phyloP scores from a whole-genome alignment of 2,888 invertebrate species.

The Gisinianus flammeolus region DNA sequence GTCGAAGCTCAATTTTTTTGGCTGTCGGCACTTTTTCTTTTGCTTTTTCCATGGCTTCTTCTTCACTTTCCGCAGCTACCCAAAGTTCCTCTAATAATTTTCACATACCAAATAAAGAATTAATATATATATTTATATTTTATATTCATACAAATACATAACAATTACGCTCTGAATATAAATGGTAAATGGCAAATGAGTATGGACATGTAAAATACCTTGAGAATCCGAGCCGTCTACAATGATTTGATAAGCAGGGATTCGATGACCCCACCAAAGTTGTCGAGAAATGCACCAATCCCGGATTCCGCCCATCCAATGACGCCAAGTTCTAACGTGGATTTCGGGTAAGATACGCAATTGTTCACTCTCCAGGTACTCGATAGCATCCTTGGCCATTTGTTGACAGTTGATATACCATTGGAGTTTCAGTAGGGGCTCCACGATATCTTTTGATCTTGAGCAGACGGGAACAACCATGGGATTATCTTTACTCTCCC shows the following conservation, averaged over 20 bases:
- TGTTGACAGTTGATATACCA: slow-evolving; percentile 93
- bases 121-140: not conserved
- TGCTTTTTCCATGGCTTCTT: slow-evolving; percentile 82
- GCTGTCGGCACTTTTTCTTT: slow-evolving; percentile 68
- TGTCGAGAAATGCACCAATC: slow-evolving; percentile 99
- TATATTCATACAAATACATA: not conserved
- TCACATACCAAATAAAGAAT: not conserved
- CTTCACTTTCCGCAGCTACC: slow-evolving; percentile 63
- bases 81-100: slow-evolving; percentile 45
- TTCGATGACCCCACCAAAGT: slow-evolving; percentile 99
- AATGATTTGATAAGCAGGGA: slow-evolving; percentile 87
- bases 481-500: slow-evolving; percentile 83
- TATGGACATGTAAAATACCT: slow-evolving; percentile 11
- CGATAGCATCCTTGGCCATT: slow-evolving; percentile 86
- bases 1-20: slow-evolving; percentile 67
- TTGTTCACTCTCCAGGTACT: slow-evolving; percentile 78
- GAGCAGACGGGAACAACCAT: slow-evolving; percentile 97
- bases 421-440: slow-evolving; percentile 93
- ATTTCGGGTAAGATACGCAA: slow-evolving; percentile 88
- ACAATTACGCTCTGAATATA: no score
- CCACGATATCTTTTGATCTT: slow-evolving; percentile 96
- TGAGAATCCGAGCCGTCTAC: slow-evolving; percentile 26
- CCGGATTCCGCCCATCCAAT: slow-evolving; percentile 94
- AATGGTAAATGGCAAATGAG: not conserved
- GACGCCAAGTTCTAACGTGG: slow-evolving; percentile 91